These are phyloP conservation scores for Euthynnus affinis DNA, from an alignment of 2,797 vertebrate species.

Conservation along the genomic window DNA sequence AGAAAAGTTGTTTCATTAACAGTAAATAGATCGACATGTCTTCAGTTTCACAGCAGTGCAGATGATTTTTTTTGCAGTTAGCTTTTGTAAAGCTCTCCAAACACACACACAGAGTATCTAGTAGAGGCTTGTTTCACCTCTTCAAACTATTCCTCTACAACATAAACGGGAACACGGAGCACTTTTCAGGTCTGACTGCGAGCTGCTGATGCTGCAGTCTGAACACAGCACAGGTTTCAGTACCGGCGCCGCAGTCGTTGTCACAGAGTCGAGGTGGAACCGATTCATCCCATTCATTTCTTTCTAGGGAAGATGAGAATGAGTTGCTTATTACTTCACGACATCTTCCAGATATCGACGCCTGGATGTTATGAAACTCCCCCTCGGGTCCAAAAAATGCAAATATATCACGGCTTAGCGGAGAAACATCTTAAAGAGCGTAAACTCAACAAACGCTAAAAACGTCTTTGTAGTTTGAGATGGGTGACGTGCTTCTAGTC, in stretches of 20 bases:
- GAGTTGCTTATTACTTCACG: neutral
- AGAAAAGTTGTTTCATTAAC: too few species aligned
- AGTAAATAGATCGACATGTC: too few species aligned
- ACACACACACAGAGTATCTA: neutral
- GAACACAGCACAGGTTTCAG: neutral
- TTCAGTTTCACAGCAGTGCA: too few species aligned
- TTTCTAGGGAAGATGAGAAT: neutral
- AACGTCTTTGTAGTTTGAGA: too few species aligned
- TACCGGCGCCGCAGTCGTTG: too few species aligned
- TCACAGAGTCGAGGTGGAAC: neutral
- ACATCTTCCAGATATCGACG: neutral
- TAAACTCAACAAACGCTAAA: neutral
- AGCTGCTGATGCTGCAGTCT: neutral
- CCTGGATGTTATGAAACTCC: neutral
- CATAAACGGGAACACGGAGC: neutral
- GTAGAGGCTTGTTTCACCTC: neutral
- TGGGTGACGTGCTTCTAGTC: neutral
- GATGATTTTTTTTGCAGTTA: too few species aligned
- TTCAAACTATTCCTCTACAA: neutral
- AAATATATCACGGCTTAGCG: neutral
- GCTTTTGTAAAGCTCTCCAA: too few species aligned
- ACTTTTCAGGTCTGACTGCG: neutral
- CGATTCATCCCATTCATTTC: neutral
- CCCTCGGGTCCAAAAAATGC: neutral
- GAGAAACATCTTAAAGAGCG: neutral